Evolutionary conservation across 2,888 invertebrate species (phyloP).

Genomic region (Orchesella flavescens): DNA sequence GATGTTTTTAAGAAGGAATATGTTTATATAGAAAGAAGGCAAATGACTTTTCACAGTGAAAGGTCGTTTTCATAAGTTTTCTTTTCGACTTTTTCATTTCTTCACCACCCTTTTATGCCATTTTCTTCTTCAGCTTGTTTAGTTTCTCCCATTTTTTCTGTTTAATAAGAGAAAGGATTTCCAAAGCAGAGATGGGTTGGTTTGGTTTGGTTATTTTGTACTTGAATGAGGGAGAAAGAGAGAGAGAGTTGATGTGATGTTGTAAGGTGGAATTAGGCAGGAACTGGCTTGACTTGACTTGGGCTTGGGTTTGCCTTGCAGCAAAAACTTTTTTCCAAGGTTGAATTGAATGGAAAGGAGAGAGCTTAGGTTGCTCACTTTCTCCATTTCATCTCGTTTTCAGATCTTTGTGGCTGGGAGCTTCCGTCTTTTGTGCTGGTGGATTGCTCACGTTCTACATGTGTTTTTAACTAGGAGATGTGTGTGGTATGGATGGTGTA

Average conservation of each 20-base stretch:
- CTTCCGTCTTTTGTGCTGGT: slow-evolving; percentile 31
- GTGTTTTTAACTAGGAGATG: not conserved
- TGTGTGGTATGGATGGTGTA: slow-evolving; percentile 7
- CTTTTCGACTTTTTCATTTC: slow-evolving; percentile 49
- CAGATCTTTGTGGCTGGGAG: slow-evolving; percentile 39
- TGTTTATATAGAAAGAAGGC: slow-evolving; percentile 17
- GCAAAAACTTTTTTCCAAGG: slow-evolving; percentile 21
- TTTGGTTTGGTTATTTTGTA: not conserved
- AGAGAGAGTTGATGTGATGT: not conserved
- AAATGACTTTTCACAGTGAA: slow-evolving; percentile 35
- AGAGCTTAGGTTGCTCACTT: slow-evolving; percentile 20
- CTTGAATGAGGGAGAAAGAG: not conserved
- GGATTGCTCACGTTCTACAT: too few species aligned
- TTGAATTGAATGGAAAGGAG: too few species aligned
- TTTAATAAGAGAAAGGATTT: slow-evolving; percentile 32
- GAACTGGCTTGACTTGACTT: not conserved
- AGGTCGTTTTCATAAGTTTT: slow-evolving; percentile 50
- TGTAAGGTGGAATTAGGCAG: not conserved
- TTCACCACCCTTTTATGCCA: not conserved
- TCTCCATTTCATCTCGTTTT: slow-evolving; percentile 35
- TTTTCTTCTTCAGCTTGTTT: not conserved
- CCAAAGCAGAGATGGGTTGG: slow-evolving; percentile 11
- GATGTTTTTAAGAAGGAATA: not conserved
- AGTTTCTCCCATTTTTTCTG: not conserved
- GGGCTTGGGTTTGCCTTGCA: slow-evolving; percentile 30